A percentile compares a stretch with the other conserved stretches of the same genome.
Evolutionary conservation across 2,113 vertebrate species (phyloP).

Genomic region (Panthera tigris): DNA sequence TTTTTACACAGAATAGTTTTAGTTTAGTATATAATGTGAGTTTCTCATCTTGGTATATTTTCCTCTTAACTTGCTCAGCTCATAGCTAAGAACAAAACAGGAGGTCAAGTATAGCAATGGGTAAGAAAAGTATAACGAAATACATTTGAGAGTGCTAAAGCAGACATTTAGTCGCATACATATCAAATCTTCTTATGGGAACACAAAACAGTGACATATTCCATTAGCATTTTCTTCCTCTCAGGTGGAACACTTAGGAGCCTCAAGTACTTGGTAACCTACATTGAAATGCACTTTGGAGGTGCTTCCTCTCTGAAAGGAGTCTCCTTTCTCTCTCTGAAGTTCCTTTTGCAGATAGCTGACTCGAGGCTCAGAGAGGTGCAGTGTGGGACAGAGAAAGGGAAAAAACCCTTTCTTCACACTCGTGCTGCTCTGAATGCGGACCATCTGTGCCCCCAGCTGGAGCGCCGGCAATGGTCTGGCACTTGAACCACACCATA

Average conservation of each 20-base stretch:
- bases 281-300: not conserved
- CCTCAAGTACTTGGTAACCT: not conserved
- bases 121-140: constrained; percentile 9
- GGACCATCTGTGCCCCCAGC: constrained; percentile 99
- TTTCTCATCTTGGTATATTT: not conserved
- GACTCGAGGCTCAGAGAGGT: constrained; percentile 89
- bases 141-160: not conserved
- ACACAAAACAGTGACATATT: not conserved
- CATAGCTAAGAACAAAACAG: constrained; percentile 46
- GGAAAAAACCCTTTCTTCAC: constrained; percentile 85
- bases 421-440: constrained; percentile 93
- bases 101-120: not conserved
- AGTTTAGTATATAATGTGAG: constrained; percentile 27
- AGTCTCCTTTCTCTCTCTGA: constrained; percentile 21
- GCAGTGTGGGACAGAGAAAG: constrained; percentile 88
- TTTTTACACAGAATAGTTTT: constrained; percentile 28
- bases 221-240: not conserved
- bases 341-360: constrained; percentile 61
- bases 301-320: not conserved
- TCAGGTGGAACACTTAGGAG: not conserved
- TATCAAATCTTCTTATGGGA: not conserved
- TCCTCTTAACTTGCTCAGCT: not conserved
- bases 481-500: constrained; percentile 99
- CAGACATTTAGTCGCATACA: not conserved
- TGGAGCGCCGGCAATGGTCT: constrained; percentile 99